phyloP scores from a whole-genome alignment of 2,888 invertebrate genomes.

The Odontomyia ornata region DNA sequence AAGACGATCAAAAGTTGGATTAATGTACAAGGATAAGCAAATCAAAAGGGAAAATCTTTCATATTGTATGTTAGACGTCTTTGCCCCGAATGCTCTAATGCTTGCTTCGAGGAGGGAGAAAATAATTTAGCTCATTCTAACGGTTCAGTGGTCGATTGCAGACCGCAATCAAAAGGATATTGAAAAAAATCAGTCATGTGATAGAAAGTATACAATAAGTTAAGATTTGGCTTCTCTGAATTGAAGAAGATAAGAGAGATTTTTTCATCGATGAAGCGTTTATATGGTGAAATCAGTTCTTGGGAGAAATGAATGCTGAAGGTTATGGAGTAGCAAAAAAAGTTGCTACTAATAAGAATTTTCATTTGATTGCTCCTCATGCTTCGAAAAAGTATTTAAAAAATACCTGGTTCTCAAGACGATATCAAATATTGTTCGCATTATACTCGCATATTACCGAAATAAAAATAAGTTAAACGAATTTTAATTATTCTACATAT shows the following conservation, averaged over 20 bases:
- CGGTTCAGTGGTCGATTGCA: conserved; percentile 11
- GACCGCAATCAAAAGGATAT: conserved; percentile 26
- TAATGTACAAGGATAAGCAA: background rate
- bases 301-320: too few species aligned
- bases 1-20: background rate
- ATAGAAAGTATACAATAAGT: conserved; percentile 2
- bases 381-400: too few species aligned
- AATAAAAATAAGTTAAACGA: too few species aligned
- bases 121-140: conserved; percentile 25
- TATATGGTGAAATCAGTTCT: too few species aligned
- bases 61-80: background rate
- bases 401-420: too few species aligned
- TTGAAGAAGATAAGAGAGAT: background rate
- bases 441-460: too few species aligned
- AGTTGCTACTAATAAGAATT: too few species aligned
- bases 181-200: conserved; percentile 20
- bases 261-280: background rate
- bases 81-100: background rate
- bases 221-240: background rate
- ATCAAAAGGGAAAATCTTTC: too few species aligned
- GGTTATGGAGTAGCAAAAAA: too few species aligned
- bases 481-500: too few species aligned
- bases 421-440: too few species aligned
- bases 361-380: too few species aligned
- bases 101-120: background rate